Evolutionary conservation across 2,888 invertebrate species (phyloP).

Genomic region (Apoderus coryli): DNA sequence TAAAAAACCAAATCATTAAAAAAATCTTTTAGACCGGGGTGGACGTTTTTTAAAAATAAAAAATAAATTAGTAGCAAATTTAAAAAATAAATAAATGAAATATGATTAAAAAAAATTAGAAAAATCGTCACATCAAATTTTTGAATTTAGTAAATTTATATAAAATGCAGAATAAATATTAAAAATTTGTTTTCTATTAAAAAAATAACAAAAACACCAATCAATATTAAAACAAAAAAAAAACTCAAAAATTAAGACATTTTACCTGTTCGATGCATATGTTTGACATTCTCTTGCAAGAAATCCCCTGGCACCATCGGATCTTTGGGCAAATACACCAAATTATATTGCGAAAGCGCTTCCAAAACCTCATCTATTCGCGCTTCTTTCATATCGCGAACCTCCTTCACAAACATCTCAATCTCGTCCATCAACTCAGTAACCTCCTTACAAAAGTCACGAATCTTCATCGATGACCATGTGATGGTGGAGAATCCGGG

Average conservation of each 20-base stretch:
- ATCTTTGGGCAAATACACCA: constrained; percentile 46
- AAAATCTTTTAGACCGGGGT: too few species aligned
- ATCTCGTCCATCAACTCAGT: constrained; percentile 43
- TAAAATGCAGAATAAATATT: constrained; percentile 4
- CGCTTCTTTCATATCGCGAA: constrained; percentile 58
- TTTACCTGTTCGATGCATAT: constrained; percentile 38
- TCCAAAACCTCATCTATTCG: constrained; percentile 54
- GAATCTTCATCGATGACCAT: constrained; percentile 68
- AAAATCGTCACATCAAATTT: too few species aligned
- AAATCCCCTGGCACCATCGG: constrained; percentile 48
- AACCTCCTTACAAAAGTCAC: constrained; percentile 44
- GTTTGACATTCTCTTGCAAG: constrained; percentile 44
- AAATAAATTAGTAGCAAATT: too few species aligned
- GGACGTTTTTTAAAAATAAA: too few species aligned
- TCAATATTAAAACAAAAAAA: too few species aligned
- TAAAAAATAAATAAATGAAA: too few species aligned
- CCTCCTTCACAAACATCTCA: constrained; percentile 51
- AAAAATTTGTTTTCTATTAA: too few species aligned
- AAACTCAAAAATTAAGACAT: too few species aligned
- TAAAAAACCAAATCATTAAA: too few species aligned
- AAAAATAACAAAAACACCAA: too few species aligned
- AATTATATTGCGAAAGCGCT: constrained; percentile 42
- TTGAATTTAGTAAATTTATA: too few species aligned
- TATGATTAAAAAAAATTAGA: too few species aligned
- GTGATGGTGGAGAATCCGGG: constrained; percentile 64